Conservation (phyloP, 2,888 invertebrate genomes). For the Drosophila formosana region DNA sequence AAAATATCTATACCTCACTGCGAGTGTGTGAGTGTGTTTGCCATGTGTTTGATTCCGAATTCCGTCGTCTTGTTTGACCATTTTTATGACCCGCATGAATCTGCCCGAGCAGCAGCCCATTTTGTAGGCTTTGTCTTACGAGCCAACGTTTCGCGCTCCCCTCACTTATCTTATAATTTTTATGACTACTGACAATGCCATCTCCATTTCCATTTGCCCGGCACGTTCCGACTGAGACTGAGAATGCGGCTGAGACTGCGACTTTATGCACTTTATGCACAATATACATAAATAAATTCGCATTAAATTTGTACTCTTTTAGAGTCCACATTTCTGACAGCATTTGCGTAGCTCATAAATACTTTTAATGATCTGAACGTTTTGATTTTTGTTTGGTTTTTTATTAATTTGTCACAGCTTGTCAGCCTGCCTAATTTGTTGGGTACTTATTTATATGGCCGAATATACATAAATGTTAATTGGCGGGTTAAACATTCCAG, state of each 20-base stretch:
- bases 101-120: conserved; percentile 37
- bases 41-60: conserved; percentile 60
- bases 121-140: conserved; percentile 62
- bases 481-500: conserved; percentile 24
- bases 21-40: conserved; percentile 8
- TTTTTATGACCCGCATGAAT: conserved; percentile 64
- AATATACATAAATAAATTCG: conserved; percentile 63
- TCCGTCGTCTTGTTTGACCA: conserved; percentile 55
- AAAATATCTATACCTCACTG: conserved; percentile 11
- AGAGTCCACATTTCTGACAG: background rate
- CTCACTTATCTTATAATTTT: conserved; percentile 56
- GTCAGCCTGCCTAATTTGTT: conserved; percentile 43
- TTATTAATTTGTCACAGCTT: conserved; percentile 66
- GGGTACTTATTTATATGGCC: conserved; percentile 55
- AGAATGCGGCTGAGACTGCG: conserved; percentile 7
- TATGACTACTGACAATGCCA: conserved; percentile 59
- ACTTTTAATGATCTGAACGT: conserved; percentile 64
- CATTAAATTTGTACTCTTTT: conserved; percentile 56
- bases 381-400: conserved; percentile 48
- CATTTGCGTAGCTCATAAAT: conserved; percentile 68
- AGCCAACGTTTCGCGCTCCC: conserved; percentile 3
- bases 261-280: conserved; percentile 64
- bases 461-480: conserved; percentile 58
- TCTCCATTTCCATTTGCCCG: conserved; percentile 34
- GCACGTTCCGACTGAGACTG: conserved; percentile 42